These are phyloP conservation scores for Eremophila alpestris DNA, from an alignment of 2,797 vertebrate genomes.

Conservation along the genomic window DNA sequence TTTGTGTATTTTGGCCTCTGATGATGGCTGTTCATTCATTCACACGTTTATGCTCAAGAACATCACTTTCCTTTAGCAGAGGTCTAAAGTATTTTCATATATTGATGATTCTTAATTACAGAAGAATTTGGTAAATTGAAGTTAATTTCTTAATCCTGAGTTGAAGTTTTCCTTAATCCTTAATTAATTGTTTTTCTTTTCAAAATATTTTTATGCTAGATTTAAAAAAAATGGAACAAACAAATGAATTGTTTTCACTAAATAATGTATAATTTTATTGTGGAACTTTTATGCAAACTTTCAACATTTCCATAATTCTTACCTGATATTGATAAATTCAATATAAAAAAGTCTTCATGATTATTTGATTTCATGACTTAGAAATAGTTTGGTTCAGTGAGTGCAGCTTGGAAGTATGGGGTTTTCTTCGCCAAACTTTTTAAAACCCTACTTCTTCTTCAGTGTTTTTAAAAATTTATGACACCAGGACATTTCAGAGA, in stretches of 20 bases:
- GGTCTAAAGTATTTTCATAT: not conserved
- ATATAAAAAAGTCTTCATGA: not conserved
- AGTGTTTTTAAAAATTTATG: not conserved
- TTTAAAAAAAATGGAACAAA: not conserved
- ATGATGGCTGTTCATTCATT: not conserved
- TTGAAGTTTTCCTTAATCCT: not conserved
- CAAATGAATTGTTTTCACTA: not conserved
- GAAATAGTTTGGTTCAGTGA: not conserved
- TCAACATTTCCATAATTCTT: not conserved
- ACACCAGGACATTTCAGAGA: not conserved
- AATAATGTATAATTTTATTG: not conserved
- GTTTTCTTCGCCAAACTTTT: not conserved
- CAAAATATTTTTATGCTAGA: not conserved
- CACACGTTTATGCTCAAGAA: not conserved
- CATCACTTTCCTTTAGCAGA: not conserved
- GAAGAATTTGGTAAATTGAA: accelerated
- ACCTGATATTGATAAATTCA: not conserved
- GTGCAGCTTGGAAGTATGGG: not conserved
- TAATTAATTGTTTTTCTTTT: not conserved
- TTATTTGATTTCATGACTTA: not conserved
- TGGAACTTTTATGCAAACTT: not conserved
- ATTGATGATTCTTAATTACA: not conserved
- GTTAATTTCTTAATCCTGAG: not conserved
- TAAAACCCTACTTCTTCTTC: not conserved
- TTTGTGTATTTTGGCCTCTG: not conserved